Percentiles rank a stretch among this genome's conserved stretches.
These are phyloP conservation scores for Eleginops maclovinus DNA, from an alignment of 2,113 vertebrate genomes.

Conservation along the genomic window DNA sequence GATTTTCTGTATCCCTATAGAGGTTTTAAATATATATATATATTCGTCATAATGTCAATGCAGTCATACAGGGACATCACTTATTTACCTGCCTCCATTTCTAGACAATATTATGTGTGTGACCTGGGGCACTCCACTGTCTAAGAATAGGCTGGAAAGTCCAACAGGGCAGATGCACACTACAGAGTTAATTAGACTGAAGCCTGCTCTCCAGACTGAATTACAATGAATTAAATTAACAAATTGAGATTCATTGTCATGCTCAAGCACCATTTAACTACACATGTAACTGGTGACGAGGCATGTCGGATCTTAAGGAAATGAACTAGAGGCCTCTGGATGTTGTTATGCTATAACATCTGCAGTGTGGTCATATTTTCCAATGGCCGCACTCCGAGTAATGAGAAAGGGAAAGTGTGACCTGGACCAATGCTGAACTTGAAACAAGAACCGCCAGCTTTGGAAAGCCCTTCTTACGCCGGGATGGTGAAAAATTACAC, in stretches of 20 bases:
- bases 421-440: constrained; percentile 37
- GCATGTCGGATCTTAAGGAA: background rate
- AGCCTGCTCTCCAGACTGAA: constrained; percentile 7
- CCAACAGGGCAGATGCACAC: constrained; percentile 10
- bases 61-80: background rate
- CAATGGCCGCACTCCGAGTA: constrained; percentile 1
- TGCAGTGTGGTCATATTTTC: constrained; percentile 4
- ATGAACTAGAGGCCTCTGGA: background rate
- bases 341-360: constrained; percentile 3
- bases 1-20: no score
- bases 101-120: background rate
- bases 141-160: background rate
- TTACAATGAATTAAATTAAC: constrained; percentile 19
- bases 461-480: constrained; percentile 10
- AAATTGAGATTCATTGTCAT: background rate
- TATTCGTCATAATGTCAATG: background rate
- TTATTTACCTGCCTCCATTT: background rate
- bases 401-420: constrained; percentile 18
- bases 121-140: constrained; percentile 24
- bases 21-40: no score
- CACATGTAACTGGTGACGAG: background rate
- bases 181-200: background rate
- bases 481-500: constrained; percentile 47
- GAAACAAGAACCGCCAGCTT: constrained; percentile 18
- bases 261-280: constrained; percentile 15